These are phyloP conservation scores for Lacanobia wlatinum DNA, from an alignment of 2,888 invertebrate species.

Conservation along the genomic window DNA sequence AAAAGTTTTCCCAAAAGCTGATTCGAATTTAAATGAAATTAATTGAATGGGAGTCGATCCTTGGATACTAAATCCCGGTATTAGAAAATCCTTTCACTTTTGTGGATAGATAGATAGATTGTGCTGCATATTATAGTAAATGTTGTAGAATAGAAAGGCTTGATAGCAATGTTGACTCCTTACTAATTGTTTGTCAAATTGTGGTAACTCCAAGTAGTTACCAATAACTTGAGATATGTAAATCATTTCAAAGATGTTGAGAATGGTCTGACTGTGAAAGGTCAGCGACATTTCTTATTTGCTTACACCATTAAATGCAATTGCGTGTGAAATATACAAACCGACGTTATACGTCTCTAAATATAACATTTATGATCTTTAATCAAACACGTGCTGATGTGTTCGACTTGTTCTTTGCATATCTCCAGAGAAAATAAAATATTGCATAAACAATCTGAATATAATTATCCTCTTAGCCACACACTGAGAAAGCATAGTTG, in stretches of 20 bases:
- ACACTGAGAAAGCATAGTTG: background rate
- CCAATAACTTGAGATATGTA: background rate
- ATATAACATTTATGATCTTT: slow-evolving; percentile 51
- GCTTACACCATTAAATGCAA: slow-evolving; percentile 25
- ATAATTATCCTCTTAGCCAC: background rate
- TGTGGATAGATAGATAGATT: too few species aligned
- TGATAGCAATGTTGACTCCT: background rate
- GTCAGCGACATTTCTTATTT: slow-evolving; percentile 30
- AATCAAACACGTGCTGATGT: slow-evolving; percentile 34
- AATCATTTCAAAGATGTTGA: background rate
- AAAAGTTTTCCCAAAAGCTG: background rate
- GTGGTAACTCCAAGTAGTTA: too few species aligned
- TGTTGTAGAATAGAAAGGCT: too few species aligned
- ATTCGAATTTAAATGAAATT: slow-evolving; percentile 31
- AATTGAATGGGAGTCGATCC: slow-evolving; percentile 1
- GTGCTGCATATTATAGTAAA: background rate
- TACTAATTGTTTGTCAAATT: too few species aligned
- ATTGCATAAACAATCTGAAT: slow-evolving; percentile 11
- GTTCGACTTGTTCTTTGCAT: slow-evolving; percentile 21
- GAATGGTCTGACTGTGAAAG: background rate
- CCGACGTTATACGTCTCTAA: slow-evolving; percentile 27
- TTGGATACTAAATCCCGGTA: slow-evolving; percentile 1
- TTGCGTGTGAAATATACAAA: slow-evolving; percentile 52
- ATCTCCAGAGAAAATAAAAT: slow-evolving; percentile 6
- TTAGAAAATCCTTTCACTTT: background rate